These are phyloP conservation scores for Monochamus alternatus DNA, from an alignment of 2,888 invertebrate genomes.

Conservation along the genomic window DNA sequence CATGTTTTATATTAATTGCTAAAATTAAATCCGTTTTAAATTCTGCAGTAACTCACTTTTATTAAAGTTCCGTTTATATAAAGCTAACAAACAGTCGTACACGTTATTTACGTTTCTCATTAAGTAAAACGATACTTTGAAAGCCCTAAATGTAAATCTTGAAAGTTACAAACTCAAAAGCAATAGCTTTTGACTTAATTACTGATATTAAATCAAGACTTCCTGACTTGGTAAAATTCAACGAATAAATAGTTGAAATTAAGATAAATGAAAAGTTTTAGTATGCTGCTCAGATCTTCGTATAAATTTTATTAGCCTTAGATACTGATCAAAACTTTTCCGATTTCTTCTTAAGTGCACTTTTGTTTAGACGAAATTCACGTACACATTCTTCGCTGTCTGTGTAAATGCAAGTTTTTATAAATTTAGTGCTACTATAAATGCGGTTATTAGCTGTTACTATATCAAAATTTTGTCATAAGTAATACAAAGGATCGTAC, in stretches of 20 bases:
- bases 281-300: not conserved
- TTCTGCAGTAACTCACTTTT: slow-evolving; percentile 28
- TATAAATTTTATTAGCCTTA: not conserved
- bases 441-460: too few relatives aligned
- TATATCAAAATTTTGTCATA: too few relatives aligned
- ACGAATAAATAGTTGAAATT: slow-evolving; percentile 27
- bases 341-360: too few relatives aligned
- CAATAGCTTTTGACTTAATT: slow-evolving; percentile 31
- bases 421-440: too few relatives aligned
- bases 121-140: slow-evolving; percentile 28
- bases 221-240: slow-evolving; percentile 13
- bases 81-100: slow-evolving; percentile 29
- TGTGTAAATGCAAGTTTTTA: too few relatives aligned
- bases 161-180: slow-evolving; percentile 31
- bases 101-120: slow-evolving; percentile 27
- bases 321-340: too few relatives aligned
- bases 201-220: slow-evolving; percentile 24
- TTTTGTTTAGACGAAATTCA: too few relatives aligned
- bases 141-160: slow-evolving; percentile 32
- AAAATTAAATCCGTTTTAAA: slow-evolving; percentile 23
- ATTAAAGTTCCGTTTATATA: slow-evolving; percentile 31
- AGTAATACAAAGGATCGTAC: too few relatives aligned
- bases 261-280: slow-evolving; percentile 14
- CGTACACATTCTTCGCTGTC: too few relatives aligned
- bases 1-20: slow-evolving; percentile 8